Evolutionary conservation across 2,113 vertebrate species (phyloP).

Genomic region (Misgurnus anguillicaudatus): DNA sequence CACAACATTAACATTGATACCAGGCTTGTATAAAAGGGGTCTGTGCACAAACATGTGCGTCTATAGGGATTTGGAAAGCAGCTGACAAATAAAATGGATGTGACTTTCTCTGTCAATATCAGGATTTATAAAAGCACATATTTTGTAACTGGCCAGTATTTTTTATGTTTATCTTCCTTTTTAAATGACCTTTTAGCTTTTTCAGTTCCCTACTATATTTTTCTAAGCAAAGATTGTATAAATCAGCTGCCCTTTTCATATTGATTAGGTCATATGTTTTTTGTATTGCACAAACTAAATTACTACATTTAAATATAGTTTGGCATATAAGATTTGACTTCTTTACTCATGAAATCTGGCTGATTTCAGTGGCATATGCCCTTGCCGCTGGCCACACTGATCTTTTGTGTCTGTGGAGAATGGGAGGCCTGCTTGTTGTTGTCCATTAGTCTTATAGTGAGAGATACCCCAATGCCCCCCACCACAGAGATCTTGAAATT

Average conservation of each 20-base stretch:
- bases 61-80: neutral
- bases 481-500: neutral
- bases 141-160: too few species aligned
- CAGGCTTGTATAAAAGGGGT: neutral
- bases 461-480: neutral
- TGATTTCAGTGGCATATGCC: constrained; percentile 67
- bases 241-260: too few species aligned
- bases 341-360: constrained; percentile 3
- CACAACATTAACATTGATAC: constrained; percentile 63
- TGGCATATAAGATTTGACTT: neutral
- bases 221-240: too few species aligned
- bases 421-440: constrained; percentile 33
- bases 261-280: too few species aligned
- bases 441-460: constrained; percentile 15
- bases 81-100: too few species aligned
- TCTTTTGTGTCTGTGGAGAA: constrained; percentile 64
- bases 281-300: too few species aligned
- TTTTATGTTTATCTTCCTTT: too few species aligned
- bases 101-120: too few species aligned
- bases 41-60: neutral
- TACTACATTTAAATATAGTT: too few species aligned
- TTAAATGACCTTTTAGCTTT: too few species aligned
- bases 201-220: too few species aligned
- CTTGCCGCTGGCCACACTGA: constrained; percentile 27
- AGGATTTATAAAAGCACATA: too few species aligned